Evolutionary conservation across 2,113 vertebrate species (phyloP).

Genomic region (Tenrec ecaudatus): DNA sequence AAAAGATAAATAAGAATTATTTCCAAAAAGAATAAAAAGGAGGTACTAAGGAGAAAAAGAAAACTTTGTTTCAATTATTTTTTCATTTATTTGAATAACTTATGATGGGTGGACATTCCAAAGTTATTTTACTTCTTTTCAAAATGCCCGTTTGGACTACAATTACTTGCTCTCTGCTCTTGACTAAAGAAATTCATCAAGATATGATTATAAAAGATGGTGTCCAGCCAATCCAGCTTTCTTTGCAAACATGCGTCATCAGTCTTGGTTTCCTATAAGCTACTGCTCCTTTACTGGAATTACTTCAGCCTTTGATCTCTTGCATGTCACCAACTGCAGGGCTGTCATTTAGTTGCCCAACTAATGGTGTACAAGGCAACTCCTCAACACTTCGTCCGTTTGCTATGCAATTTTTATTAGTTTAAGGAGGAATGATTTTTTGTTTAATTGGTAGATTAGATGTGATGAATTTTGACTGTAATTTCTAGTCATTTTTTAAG

Average conservation of each 20-base stretch:
- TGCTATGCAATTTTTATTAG: neutral
- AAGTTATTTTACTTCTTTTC: neutral
- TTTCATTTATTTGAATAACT: neutral
- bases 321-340: neutral
- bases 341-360: slow-evolving; percentile 39
- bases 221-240: neutral
- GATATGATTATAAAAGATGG: neutral
- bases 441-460: slow-evolving; percentile 22
- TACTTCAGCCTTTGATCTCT: slow-evolving; percentile 26
- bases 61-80: neutral
- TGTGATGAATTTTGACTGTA: neutral
- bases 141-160: neutral
- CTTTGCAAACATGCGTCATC: neutral
- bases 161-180: neutral
- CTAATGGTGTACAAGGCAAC: slow-evolving; percentile 36
- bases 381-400: slow-evolving; percentile 41
- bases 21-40: neutral
- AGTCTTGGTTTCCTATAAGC: slow-evolving; percentile 4
- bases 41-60: neutral
- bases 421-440: neutral
- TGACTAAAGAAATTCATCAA: neutral
- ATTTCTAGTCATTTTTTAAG: neutral
- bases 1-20: neutral
- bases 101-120: neutral
- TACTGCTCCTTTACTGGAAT: slow-evolving; percentile 17